These are phyloP conservation scores for Microplitis manilae DNA, from an alignment of 2,888 invertebrate genomes.

Conservation along the genomic window DNA sequence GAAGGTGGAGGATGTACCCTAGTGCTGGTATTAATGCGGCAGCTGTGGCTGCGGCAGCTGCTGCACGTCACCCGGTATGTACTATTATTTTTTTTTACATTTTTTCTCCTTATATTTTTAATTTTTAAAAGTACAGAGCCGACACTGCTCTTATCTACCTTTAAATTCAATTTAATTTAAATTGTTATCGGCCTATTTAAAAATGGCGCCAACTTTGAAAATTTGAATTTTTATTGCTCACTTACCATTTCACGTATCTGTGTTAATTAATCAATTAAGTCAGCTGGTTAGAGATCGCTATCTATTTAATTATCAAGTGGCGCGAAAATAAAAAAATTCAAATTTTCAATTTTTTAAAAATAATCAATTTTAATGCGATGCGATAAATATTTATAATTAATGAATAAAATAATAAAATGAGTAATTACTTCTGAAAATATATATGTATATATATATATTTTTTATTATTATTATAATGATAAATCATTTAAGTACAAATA, in stretches of 20 bases:
- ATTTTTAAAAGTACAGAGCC: neutral
- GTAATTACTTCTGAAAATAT: neutral
- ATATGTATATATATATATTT: neutral
- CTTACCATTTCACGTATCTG: no score
- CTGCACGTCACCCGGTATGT: slow-evolving; percentile 69
- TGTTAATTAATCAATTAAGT: no score
- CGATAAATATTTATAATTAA: neutral
- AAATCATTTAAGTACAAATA: neutral
- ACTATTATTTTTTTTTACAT: no score
- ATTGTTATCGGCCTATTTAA: no score
- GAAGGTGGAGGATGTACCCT: slow-evolving; percentile 63
- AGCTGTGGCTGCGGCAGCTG: slow-evolving; percentile 70
- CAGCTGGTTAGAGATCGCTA: no score
- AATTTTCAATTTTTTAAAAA: neutral
- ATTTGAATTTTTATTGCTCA: no score
- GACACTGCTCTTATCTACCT: neutral
- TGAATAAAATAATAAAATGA: neutral
- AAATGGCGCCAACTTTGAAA: no score
- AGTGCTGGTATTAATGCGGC: slow-evolving; percentile 69
- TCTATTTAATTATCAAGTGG: neutral
- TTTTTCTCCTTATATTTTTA: slow-evolving; percentile 10
- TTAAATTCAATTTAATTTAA: no score
- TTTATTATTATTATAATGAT: neutral
- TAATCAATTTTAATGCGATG: neutral
- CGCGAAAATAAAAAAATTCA: neutral